These are phyloP conservation scores for Brachyopa scutellaris DNA, from an alignment of 2,888 invertebrate genomes.

Conservation along the genomic window DNA sequence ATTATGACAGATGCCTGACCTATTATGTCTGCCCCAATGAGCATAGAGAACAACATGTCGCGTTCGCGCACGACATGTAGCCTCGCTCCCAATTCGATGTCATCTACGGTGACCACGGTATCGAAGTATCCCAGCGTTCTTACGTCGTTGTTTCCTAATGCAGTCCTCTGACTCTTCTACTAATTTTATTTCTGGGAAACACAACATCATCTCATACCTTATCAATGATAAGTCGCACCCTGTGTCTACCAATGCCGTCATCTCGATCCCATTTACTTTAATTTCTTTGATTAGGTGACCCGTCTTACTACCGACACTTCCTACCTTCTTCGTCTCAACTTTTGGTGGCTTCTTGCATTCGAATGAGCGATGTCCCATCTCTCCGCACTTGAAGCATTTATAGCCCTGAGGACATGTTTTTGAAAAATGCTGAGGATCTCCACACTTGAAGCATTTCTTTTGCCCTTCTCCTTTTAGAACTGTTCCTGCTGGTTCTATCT, in stretches of 20 bases:
- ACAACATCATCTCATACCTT: not conserved
- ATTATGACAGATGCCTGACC: not conserved
- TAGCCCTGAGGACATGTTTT: not conserved
- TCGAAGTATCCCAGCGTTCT: conserved; percentile 8
- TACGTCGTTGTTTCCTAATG: not conserved
- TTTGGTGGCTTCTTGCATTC: conserved; percentile 1
- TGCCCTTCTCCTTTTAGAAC: not conserved
- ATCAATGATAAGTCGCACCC: conserved; percentile 12
- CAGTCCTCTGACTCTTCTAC: not conserved
- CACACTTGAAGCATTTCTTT: conserved; percentile 25
- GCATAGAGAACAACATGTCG: conserved; percentile 5
- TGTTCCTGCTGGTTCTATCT: not conserved
- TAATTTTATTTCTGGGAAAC: too few species aligned
- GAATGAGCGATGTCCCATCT: conserved; percentile 26
- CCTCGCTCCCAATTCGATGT: not conserved
- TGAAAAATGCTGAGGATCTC: not conserved
- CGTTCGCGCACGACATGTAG: conserved; percentile 18
- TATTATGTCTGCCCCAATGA: not conserved
- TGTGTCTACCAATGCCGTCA: conserved; percentile 3
- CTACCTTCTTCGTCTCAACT: not conserved
- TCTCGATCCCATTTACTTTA: not conserved
- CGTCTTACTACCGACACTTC: too few species aligned
- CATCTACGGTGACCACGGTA: not conserved
- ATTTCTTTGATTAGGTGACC: not conserved
- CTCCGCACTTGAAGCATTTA: conserved; percentile 17